These are phyloP conservation scores for Chromobotia macracanthus DNA, from an alignment of 2,797 vertebrate species.

Conservation along the genomic window DNA sequence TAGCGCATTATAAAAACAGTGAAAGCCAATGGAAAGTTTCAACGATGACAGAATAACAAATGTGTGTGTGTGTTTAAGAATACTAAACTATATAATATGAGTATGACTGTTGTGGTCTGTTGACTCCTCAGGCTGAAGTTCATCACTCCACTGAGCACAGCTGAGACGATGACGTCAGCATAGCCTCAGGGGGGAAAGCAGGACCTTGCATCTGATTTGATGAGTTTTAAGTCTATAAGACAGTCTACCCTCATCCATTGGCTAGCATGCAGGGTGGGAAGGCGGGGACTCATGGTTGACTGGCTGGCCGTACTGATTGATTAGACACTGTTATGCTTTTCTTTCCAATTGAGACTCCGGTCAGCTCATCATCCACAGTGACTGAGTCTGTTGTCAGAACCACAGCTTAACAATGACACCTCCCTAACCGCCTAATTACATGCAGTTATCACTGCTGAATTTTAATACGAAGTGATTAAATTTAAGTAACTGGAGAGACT, in stretches of 20 bases:
- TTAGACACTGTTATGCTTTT: constrained; percentile 32
- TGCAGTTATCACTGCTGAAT: not conserved
- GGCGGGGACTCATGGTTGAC: constrained; percentile 29
- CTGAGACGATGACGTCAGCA: constrained; percentile 47
- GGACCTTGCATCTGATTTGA: constrained; percentile 29
- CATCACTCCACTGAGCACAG: constrained; percentile 45
- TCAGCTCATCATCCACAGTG: constrained; percentile 42
- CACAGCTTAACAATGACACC: constrained; percentile 25
- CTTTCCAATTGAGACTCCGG: constrained; percentile 35
- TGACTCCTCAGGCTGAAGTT: constrained; percentile 36
- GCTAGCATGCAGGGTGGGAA: not conserved
- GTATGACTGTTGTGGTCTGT: constrained; percentile 26
- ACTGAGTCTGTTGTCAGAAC: constrained; percentile 30
- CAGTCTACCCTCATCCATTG: not conserved
- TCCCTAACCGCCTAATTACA: constrained; percentile 28
- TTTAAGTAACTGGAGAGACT: constrained; percentile 5
- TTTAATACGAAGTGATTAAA: constrained; percentile 18
- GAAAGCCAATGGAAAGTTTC: not conserved
- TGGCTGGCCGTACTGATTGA: constrained; percentile 26
- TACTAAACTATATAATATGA: constrained; percentile 8
- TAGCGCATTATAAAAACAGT: not conserved
- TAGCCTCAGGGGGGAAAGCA: constrained; percentile 15
- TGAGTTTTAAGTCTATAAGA: not conserved
- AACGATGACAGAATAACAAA: not conserved
- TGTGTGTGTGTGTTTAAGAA: constrained; percentile 8